phyloP scores from a whole-genome alignment of 2,113 vertebrate genomes.

The Prochilodus magdalenae region DNA sequence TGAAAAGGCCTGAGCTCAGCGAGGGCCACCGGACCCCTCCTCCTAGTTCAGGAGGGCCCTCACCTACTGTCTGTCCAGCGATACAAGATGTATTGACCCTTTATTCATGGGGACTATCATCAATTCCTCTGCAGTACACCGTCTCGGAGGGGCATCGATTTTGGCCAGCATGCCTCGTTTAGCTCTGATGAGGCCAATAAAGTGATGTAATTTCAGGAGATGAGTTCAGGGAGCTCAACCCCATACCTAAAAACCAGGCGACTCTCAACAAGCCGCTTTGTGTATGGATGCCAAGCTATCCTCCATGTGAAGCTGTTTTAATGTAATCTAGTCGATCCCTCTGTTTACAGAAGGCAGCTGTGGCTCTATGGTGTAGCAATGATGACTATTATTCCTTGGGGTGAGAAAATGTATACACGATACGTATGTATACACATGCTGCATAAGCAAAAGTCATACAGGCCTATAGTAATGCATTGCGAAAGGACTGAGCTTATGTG shows the following conservation, averaged over 20 bases:
- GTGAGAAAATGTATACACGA: neutral
- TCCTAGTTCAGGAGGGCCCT: conserved; percentile 61
- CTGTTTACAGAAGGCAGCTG: neutral
- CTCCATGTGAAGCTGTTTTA: conserved; percentile 8
- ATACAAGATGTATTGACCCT: conserved; percentile 43
- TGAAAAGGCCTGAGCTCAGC: conserved; percentile 69
- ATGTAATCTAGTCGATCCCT: conserved; percentile 22
- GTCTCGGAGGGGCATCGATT: conserved; percentile 70
- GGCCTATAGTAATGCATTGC: conserved; percentile 11
- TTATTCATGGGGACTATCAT: conserved; percentile 62
- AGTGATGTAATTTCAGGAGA: conserved; percentile 75
- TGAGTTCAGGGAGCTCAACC: conserved; percentile 67
- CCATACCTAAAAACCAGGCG: conserved; percentile 59
- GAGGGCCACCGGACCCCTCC: conserved; percentile 55
- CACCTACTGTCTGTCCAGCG: conserved; percentile 33
- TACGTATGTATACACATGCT: neutral
- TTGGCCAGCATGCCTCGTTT: conserved; percentile 77
- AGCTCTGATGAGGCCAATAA: conserved; percentile 78
- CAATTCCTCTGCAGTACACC: conserved; percentile 70
- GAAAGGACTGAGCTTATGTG: conserved; percentile 9
- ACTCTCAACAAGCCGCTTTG: neutral
- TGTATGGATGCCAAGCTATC: conserved; percentile 2
- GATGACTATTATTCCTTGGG: conserved; percentile 21
- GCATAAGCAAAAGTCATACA: conserved; percentile 12
- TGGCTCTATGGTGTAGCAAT: conserved; percentile 13